Evolutionary conservation across 2,113 vertebrate genomes (phyloP).

Genomic region (Chamaetylas fuelleborni): DNA sequence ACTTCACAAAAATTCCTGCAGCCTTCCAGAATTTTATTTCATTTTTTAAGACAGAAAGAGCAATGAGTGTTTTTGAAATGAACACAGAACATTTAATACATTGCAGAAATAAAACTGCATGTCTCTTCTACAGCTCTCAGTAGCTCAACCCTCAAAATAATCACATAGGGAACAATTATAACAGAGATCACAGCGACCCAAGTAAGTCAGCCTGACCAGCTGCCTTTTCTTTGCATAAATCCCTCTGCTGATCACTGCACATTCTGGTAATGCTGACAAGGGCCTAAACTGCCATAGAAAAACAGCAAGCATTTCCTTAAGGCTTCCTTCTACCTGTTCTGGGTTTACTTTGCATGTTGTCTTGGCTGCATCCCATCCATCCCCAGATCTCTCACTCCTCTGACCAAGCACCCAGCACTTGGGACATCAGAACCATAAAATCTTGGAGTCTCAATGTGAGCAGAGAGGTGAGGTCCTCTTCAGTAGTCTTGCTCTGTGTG

Average conservation of each 20-base stretch:
- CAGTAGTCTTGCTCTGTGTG: background rate
- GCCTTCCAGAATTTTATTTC: slow-evolving; percentile 10
- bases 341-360: background rate
- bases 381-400: background rate
- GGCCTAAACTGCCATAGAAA: background rate
- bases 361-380: background rate
- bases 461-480: background rate
- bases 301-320: background rate
- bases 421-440: background rate
- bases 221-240: slow-evolving; percentile 19
- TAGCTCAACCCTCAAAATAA: slow-evolving; percentile 53
- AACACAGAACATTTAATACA: slow-evolving; percentile 1
- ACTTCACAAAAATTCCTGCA: slow-evolving; percentile 51
- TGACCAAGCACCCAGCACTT: background rate
- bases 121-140: slow-evolving; percentile 8
- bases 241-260: background rate
- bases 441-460: background rate
- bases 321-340: background rate
- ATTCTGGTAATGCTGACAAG: background rate
- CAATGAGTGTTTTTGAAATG: background rate
- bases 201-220: slow-evolving; percentile 37
- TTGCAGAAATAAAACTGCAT: background rate
- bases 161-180: slow-evolving; percentile 39
- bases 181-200: slow-evolving; percentile 24
- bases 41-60: slow-evolving; percentile 3